Evolutionary conservation across 2,113 vertebrate genomes (phyloP).

Genomic region (Phalacrocorax pelagicus): DNA sequence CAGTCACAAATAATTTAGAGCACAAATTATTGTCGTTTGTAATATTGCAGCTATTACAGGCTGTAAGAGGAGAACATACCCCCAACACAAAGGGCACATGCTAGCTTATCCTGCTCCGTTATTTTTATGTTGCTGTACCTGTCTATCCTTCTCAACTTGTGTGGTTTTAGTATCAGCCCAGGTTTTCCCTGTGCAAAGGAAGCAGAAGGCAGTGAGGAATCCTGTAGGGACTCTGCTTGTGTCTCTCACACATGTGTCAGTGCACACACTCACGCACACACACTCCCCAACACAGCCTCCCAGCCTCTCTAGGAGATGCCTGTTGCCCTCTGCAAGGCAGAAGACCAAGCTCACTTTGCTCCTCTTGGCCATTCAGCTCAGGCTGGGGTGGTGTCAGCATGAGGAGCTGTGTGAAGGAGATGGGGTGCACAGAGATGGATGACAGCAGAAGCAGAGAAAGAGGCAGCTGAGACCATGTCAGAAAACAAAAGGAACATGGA

Average conservation of each 20-base stretch:
- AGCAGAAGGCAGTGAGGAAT: not conserved
- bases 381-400: not conserved
- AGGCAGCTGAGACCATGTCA: not conserved
- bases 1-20: not conserved
- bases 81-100: not conserved
- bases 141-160: not conserved
- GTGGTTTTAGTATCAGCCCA: not conserved
- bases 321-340: not conserved
- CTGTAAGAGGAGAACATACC: not conserved
- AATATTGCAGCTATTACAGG: not conserved
- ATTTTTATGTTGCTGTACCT: not conserved
- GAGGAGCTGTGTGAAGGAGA: not conserved
- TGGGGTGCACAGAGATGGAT: not conserved
- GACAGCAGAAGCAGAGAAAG: not conserved
- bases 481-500: not conserved
- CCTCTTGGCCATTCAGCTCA: not conserved
- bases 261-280: not conserved
- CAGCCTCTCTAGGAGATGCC: not conserved
- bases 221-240: accelerated
- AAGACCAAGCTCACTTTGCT: not conserved
- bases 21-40: not conserved
- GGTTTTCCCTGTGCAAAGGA: not conserved
- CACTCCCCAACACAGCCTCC: not conserved
- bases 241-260: accelerated
- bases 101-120: not conserved